Base-by-base conservation (phyloP, 2,888 invertebrate genomes). In the Trichacis sp. region DNA sequence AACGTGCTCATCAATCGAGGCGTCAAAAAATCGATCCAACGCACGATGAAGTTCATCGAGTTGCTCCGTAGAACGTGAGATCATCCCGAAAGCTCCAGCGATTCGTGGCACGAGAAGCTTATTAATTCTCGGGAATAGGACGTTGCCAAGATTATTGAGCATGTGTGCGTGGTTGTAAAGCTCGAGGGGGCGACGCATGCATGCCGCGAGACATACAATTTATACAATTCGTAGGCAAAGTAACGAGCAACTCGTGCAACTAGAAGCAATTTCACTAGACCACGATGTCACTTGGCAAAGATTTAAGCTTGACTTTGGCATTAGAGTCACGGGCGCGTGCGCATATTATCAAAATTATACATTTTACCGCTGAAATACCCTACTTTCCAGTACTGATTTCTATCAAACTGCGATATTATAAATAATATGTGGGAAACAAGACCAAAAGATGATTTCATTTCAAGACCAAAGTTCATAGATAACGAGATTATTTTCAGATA, bases 101-200 rank as follows among this genome's bases (percentile, higher is more conserved):
- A 33, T 33, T 33, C 33, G n/a, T n/a, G 33, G n/a, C 33, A 33
- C 33, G 33, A n/a, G 2, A n/a, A 33, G 33, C 33, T 33, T 33
- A 33, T 33, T 33, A 33, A 33, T 33, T 33, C 33, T 33, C 33
- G n/a, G n/a, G 33, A 33, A 33, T 33, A 33, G 33, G n/a, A 33
- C 33, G 8, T n/a, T 33, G 33, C 33, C 33, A 33, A 33, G 33
- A 33, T 33, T n/a, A n/a, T 33, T 6, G 9, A 33, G 33, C 33
- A n/a, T 33, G 33, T n/a, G 33, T n/a, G 33, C 33, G 33, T 9
- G 33, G 9, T 33, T 33, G 33, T 33, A 33, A 33, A 33, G 11
- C 33, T 33, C 33, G 2, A 3, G 8, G 2, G 8, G 8, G 33
- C 33, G n/a, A 33, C 33, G 33, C 33, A 33, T 33, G 33, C 8